These are phyloP conservation scores for Platyscapa corneri DNA, from an alignment of 1,140 invertebrate genomes.

Conservation along the genomic window DNA sequence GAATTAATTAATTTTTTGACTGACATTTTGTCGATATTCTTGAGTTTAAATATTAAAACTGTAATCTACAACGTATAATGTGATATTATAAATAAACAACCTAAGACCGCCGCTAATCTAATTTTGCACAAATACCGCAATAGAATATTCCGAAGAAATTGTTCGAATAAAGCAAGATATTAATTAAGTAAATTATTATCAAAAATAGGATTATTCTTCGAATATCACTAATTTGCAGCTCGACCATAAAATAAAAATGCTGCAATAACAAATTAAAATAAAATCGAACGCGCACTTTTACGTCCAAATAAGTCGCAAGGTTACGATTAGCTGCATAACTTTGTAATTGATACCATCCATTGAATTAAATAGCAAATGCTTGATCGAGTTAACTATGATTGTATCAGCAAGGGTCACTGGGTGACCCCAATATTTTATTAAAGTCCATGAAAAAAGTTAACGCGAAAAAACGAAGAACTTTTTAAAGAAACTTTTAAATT, in stretches of 20 bases:
- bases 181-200: too few relatives aligned
- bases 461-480: not conserved
- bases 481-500: not conserved
- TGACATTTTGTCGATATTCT: too few relatives aligned
- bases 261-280: not conserved
- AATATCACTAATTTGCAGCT: too few relatives aligned
- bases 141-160: too few relatives aligned
- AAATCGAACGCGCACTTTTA: not conserved
- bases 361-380: slow-evolving; percentile 19
- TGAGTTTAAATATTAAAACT: too few relatives aligned
- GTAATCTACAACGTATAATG: too few relatives aligned
- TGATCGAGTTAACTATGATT: slow-evolving; percentile 12
- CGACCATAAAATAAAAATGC: not conserved
- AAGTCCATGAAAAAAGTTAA: slow-evolving; percentile 17
- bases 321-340: not conserved
- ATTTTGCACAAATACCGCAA: too few relatives aligned
- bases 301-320: not conserved
- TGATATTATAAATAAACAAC: too few relatives aligned
- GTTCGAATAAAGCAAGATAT: too few relatives aligned
- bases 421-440: slow-evolving; percentile 26
- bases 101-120: too few relatives aligned
- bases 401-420: slow-evolving; percentile 6
- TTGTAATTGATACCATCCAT: slow-evolving; percentile 18
- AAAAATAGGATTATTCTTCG: too few relatives aligned
- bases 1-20: too few relatives aligned